A percentile compares a stretch with the other conserved stretches of the same genome.
Conservation (phyloP, 2,888 invertebrate species). For the Philereme vetulata region DNA sequence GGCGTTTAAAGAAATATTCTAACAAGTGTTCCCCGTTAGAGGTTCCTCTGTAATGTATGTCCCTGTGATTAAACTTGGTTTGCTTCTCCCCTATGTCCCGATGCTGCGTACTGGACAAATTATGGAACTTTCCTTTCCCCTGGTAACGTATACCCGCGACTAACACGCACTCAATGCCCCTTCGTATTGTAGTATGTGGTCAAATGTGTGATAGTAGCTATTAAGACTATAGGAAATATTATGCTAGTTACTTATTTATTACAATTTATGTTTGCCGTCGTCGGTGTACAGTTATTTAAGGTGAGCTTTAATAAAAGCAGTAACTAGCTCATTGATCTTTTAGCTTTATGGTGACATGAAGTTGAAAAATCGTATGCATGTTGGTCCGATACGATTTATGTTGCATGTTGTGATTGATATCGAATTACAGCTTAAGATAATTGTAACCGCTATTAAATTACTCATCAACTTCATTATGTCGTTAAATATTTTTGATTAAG, state of each 20-base stretch:
- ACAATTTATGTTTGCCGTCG: constrained; percentile 99
- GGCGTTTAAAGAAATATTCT: constrained; percentile 65
- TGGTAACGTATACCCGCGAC: constrained; percentile 46
- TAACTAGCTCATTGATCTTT: constrained; percentile 17
- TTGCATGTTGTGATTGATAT: constrained; percentile 16
- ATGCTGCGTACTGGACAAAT: constrained; percentile 67
- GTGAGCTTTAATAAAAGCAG: constrained; percentile 81
- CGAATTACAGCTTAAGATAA: constrained; percentile 13
- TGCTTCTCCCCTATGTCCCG: constrained; percentile 81
- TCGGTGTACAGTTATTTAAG: constrained; percentile 99
- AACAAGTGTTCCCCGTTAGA: constrained; percentile 48
- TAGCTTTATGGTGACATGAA: constrained; percentile 5
- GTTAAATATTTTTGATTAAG: constrained; percentile 3
- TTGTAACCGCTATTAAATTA: constrained; percentile 14
- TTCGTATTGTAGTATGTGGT: constrained; percentile 94
- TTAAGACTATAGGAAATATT: constrained; percentile 99
- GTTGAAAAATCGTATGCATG: constrained; percentile 26
- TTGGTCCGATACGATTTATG: constrained; percentile 17
- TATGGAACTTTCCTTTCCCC: constrained; percentile 55
- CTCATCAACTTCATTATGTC: constrained; percentile 19
- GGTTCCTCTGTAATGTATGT: constrained; percentile 42
- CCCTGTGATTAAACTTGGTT: constrained; percentile 70
- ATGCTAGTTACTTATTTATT: constrained; percentile 99
- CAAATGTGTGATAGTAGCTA: constrained; percentile 99
- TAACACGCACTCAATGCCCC: constrained; percentile 61